Evolutionary conservation across 2,888 invertebrate genomes (phyloP), one percentile per base, ranked within the genome.

Genomic region (Seira sanloemensis): DNA sequence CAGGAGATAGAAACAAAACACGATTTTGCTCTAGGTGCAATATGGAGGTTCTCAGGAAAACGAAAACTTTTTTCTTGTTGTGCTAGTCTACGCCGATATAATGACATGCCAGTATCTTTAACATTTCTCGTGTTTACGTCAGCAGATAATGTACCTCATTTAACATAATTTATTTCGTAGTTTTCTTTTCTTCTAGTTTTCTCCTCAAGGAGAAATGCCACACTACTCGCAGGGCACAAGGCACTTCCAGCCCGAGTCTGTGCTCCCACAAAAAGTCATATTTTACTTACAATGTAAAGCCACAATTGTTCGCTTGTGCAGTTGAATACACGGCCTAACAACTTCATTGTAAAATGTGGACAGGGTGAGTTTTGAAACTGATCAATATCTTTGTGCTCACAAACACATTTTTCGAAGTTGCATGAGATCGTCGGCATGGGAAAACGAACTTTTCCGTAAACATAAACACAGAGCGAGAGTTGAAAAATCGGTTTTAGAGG

Each of bases 111-210:
- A 58, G 58, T 62, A 26, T 65, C 74, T 16, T 50, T 46, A 54
- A 74, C 81, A 76, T 81, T 81, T 81, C 76, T 76, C 62, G 68
- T 81, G 76, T 76, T 76, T 75, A 74, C 81, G 81, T 81, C 81
- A 75, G 76, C 81, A 76, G 81, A 81, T 81, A 81, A 81, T 76
- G 76, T 81, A 81, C 50, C 81, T 81, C 81, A 76, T 82, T 82
- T 82, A 82, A 82, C 82, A 82, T 82, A 76, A 82, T 82, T 82
- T 82, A 82, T 82, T 82, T 81, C 68, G 58, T 58, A 75, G 67
- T 80, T 74, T 80, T 46, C 54, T 58, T 69, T 68, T 27, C 24
- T 67, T 54, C 58, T 66, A n/a, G n/a, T n/a, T 9, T 67, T 7
- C 58, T 66, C 46, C 24, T 1, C 58, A n/a, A 58, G n/a, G n/a